Conservation (phyloP, 1,140 invertebrate species). For the Heterodera carotae region DNA sequence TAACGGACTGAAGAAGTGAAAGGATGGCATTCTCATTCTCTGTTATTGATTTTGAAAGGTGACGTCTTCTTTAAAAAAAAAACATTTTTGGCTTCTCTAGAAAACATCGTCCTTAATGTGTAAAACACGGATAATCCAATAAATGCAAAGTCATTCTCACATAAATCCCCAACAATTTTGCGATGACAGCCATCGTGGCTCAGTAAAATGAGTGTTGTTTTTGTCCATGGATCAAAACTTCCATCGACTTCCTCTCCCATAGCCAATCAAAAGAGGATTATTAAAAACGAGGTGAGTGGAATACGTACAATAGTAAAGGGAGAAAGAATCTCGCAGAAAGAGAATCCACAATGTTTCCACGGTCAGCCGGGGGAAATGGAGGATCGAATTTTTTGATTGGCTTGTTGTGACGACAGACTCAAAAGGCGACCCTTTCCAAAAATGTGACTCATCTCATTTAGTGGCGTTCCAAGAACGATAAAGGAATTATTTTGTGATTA, state of each 20-base stretch:
- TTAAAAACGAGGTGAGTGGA: conserved; percentile 12
- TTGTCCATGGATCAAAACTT: background rate
- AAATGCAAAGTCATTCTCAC: background rate
- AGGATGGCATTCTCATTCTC: too few relatives aligned
- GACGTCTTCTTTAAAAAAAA: too few relatives aligned
- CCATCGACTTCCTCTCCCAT: background rate
- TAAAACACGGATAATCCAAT: too few relatives aligned
- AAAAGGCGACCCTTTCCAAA: too few relatives aligned
- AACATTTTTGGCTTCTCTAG: too few relatives aligned
- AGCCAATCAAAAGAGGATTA: background rate
- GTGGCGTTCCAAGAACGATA: too few relatives aligned
- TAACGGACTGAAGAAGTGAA: too few relatives aligned
- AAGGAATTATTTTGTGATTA: too few relatives aligned
- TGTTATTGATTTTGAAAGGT: too few relatives aligned
- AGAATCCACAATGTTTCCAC: background rate
- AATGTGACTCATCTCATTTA: too few relatives aligned
- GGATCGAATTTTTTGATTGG: background rate
- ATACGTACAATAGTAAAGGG: too few relatives aligned
- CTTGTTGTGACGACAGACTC: background rate
- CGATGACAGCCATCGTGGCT: background rate
- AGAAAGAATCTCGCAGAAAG: background rate
- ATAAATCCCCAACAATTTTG: background rate
- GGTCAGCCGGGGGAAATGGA: background rate
- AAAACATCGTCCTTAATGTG: too few relatives aligned
- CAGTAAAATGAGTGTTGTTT: background rate